These are phyloP conservation scores for Gila orcuttii DNA, from an alignment of 2,113 vertebrate species.

Conservation along the genomic window DNA sequence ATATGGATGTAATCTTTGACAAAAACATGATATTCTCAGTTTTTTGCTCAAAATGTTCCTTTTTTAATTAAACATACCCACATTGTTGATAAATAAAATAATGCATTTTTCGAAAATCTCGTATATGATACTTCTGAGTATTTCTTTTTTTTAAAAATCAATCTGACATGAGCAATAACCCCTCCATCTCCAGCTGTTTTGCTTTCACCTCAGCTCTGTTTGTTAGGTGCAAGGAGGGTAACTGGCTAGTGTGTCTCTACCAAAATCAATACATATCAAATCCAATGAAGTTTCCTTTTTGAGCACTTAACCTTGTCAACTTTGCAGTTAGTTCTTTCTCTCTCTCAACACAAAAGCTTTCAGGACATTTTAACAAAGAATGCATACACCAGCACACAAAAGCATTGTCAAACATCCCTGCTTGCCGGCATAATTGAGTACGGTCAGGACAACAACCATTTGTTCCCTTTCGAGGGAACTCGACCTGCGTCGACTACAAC, in stretches of 20 bases:
- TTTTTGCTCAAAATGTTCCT: no score
- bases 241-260: conserved; percentile 38
- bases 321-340: conserved; percentile 52
- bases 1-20: no score
- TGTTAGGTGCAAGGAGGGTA: conserved; percentile 25
- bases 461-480: neutral
- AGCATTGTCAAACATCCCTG: neutral
- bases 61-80: no score
- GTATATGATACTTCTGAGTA: neutral
- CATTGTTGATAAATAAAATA: no score
- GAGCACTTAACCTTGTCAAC: conserved; percentile 41
- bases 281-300: conserved; percentile 60
- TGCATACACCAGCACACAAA: neutral
- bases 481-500: no score
- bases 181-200: neutral
- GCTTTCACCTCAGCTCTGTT: neutral
- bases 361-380: conserved; percentile 6
- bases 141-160: neutral
- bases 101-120: neutral
- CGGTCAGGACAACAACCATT: conserved; percentile 11
- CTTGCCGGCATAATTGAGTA: neutral
- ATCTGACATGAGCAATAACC: neutral
- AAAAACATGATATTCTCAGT: no score
- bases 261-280: conserved; percentile 65
- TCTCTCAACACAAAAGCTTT: conserved; percentile 30